Evolutionary conservation across 2,888 invertebrate genomes (phyloP), one percentile per base, ranked within the genome.

Genomic region (Didymodactylos carnosus): DNA sequence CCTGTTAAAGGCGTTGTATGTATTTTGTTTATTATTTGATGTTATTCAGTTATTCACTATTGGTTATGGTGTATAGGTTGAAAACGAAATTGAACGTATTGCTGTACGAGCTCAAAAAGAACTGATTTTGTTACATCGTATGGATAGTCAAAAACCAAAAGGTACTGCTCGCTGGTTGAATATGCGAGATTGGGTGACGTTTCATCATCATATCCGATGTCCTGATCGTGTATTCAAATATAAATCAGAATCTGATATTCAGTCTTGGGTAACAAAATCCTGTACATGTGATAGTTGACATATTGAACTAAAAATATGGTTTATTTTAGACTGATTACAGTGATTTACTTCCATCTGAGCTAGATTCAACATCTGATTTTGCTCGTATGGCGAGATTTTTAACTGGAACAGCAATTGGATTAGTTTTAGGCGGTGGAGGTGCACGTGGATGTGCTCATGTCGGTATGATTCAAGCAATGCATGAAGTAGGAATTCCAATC

Each of bases 371-470:
- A 86, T 92, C 94, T 0, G 98, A 98, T 86, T 97, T 95, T 85
- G 92, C 94, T 0, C 88, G 98, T 40, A 86, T 99, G 75, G 97
- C 97, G 23, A 88, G 98, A 76, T 94, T 97, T 90, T 86, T 99
- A 46, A 97, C 97, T 0, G 98, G 97, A 73, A 95, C 93, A 40
- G 83, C 94, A 0, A 92, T 98, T 76, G 98, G 97, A 25, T 86
- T 99, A n/a, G 97, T 98, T 75, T 86, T 99, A 75, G 98, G 98
- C 14, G 98, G 98, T 0, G 98, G 98, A 3, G 98, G 98, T 1
- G 98, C 98, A 0, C 86, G 97, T 76, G 98, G 98, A 1, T 91
- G 94, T 0, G 93, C 98, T 1, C 98, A 99, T 82, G 89, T 98
- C 71, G 98, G 98, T 76, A 93, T 98, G 89, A 88, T 99, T 72